phyloP scores from a whole-genome alignment of 1,140 invertebrate genomes.

The Aleiodes sp. region DNA sequence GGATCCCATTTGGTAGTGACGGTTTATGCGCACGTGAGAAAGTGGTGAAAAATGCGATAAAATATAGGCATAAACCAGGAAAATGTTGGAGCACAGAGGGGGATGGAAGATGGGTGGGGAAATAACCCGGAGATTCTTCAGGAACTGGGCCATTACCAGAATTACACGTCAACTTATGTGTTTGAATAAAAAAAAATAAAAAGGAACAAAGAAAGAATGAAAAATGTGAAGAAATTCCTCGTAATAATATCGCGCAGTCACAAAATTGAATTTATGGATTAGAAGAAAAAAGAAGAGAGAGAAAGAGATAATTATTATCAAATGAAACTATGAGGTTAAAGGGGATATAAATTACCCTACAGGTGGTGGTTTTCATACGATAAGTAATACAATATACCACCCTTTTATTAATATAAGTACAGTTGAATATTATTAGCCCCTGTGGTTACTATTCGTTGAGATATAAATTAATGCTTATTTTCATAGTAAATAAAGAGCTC shows the following conservation, averaged over 20 bases:
- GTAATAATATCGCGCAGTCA: neutral
- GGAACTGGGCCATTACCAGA: slow-evolving; percentile 15
- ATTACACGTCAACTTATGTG: slow-evolving; percentile 13
- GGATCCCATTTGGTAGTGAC: slow-evolving; percentile 30
- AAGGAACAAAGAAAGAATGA: neutral
- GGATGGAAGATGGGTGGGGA: too few species aligned
- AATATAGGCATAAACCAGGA: slow-evolving; percentile 20
- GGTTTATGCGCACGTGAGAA: slow-evolving; percentile 35
- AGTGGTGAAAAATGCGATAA: slow-evolving; percentile 31
- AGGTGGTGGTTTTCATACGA: neutral
- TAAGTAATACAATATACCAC: neutral
- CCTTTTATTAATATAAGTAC: neutral
- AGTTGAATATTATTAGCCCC: slow-evolving; percentile 6
- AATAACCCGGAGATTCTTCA: slow-evolving; percentile 7
- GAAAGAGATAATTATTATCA: neutral
- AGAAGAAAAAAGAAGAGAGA: neutral
- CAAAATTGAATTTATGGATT: neutral
- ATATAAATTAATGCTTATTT: slow-evolving; percentile 17
- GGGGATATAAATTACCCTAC: neutral
- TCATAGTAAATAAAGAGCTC: slow-evolving; percentile 14
- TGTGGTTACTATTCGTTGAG: neutral
- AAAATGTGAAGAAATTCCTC: neutral
- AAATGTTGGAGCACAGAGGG: too few species aligned
- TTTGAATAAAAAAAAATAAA: neutral
- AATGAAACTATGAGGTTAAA: neutral